Base-by-base conservation (phyloP, 1,140 invertebrate species). In the Drosophila baimaii region DNA sequence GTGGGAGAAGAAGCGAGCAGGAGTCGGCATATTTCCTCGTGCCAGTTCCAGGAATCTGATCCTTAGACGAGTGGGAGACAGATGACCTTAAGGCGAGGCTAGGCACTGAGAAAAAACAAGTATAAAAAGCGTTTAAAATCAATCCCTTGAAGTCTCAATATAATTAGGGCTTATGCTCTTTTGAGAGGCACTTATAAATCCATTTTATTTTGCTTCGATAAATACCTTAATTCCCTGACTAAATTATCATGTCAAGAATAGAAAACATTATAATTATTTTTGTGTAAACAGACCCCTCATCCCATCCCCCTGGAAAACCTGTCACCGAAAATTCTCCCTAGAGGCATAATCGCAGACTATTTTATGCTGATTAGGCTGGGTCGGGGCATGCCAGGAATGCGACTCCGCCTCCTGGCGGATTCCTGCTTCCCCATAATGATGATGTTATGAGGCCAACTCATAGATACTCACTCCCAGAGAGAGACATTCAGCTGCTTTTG, bases 401-500 rank as follows among this genome's bases (percentile, higher is more conserved):
- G n/a, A 0, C 29, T 0, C 31, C 3, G 5, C 15, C 25, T 43
- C 19, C 64, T 31, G 21, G 19, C 19, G 21, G 10, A 63, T n/a
- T 27, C 33, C 61, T 23, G 51, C 19, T 4, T 52, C 19, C 19
- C 41, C 9, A 43, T 66, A 27, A 68, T 54, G 27, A 69, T 69
- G 10, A 57, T 49, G 65, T 33, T 54, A 12, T 19, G 29, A 64
- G 39, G 27, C 52, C 21, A 27, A 49, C 37, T 43, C 31, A 43
- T 31, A 52, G 37, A 43, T 41, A 31, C 33, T 15, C 55, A 35
- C 25, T 35, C 17, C 33, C 13, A 29, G 0, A n/a, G 21, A 52
- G 39, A 71, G 43, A 71, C 66, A 71, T 71, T 71, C 39, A 27
- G 25, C 49, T 68, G 54, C 57, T 64, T 71, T 64, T 71, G 68